Base-by-base conservation (phyloP, 2,797 vertebrate species). In the Labeo calbasu region DNA sequence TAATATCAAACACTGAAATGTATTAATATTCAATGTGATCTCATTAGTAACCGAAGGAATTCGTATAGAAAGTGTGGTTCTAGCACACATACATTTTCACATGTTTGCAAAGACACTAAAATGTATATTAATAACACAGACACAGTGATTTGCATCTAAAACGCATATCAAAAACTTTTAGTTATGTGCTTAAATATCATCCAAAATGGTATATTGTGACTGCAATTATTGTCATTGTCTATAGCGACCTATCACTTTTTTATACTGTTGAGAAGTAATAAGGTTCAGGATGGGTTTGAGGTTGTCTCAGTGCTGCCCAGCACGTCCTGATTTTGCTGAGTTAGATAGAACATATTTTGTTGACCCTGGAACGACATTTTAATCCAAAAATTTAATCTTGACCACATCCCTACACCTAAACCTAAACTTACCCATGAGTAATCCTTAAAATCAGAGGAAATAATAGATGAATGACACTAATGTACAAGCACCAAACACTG, bases 11-110 rank as follows among this genome's bases (percentile, higher is more conserved):
- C 14, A 28, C 2, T 17, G 14, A 72, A 72, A 72, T 72, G 15
- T 51, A 51, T 72, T 51, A 72, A 72, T 19, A 72, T 28, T 51
- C 46, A 11, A 28, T 28, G 70, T 72, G 46, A 51, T 25, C 69
- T 50, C 69, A 70, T 70, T 70, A 63, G 61, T 40, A 40, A 68
- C 43, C 23, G n/a, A 70, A 51, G 19, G 46, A 28, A 72, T 51
- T 28, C 17, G 2, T 3, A 28, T 72, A 23, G 15, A 72, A 72
- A 72, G 25, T 72, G 70, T 70, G 43, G 43, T 23, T 70, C 21
- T 48, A 70, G 43, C 46, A 17, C 59, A 63, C 59, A 72, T n/a
- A 70, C 21, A n/a, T 46, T 70, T 23, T 14, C 21, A 70, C 40
- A 19, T 12, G 15, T 10, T 11, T 19, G 19, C 19, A 43, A 70